Conservation (phyloP, 2,888 invertebrate species). For the Microctonus aethiopoides region DNA sequence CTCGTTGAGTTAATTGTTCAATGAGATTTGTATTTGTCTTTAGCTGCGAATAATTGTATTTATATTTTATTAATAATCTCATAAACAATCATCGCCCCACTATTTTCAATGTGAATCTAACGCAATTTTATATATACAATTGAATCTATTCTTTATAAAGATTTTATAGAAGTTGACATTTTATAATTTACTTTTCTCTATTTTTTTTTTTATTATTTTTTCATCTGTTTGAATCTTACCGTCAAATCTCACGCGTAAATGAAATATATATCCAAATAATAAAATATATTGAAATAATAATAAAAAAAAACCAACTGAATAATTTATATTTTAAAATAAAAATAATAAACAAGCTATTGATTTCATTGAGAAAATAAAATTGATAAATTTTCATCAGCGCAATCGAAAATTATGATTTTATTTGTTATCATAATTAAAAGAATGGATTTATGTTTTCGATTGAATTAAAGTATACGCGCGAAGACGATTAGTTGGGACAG, state of each 20-base stretch:
- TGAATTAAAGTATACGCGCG: no score
- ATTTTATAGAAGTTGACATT: slow-evolving; percentile 26
- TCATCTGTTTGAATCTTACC: not conserved
- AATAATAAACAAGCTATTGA: not conserved
- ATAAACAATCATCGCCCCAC: not conserved
- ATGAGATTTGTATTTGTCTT: not conserved
- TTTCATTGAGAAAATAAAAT: no score
- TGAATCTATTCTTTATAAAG: slow-evolving; percentile 35
- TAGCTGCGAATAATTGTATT: not conserved
- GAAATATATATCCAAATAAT: not conserved
- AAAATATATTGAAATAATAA: not conserved
- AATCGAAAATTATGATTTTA: no score
- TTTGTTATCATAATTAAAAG: no score
- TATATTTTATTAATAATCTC: slow-evolving; percentile 3
- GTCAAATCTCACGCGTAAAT: not conserved
- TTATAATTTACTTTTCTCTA: slow-evolving; percentile 33
- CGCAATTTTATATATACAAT: slow-evolving; percentile 32
- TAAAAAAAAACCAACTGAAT: no score
- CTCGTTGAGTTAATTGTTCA: not conserved
- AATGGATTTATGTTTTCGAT: no score
- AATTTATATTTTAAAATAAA: slow-evolving; percentile 3
- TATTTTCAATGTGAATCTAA: slow-evolving; percentile 20
- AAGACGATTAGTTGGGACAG: no score
- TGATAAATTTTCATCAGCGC: no score
- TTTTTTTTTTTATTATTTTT: slow-evolving; percentile 35